These are phyloP conservation scores for Cheirogaleus major DNA, from an alignment of 2,797 vertebrate genomes.

Conservation along the genomic window DNA sequence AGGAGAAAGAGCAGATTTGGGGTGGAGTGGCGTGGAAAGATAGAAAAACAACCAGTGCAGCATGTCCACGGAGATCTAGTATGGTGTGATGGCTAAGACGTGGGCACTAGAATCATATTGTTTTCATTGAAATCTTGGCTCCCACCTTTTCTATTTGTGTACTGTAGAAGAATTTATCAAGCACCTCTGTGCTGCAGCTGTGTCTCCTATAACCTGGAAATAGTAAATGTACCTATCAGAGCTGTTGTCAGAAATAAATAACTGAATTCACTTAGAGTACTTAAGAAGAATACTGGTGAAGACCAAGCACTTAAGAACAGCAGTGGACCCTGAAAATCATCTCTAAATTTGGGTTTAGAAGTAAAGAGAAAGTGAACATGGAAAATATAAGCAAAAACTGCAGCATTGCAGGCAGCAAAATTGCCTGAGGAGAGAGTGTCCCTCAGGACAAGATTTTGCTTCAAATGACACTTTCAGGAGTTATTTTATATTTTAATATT, in stretches of 20 bases:
- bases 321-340: background rate
- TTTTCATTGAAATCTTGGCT: background rate
- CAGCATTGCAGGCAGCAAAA: background rate
- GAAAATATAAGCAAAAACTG: background rate
- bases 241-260: background rate
- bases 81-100: rapidly evolving
- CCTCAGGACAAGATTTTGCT: background rate
- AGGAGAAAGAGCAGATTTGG: background rate
- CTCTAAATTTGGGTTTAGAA: background rate
- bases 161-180: background rate
- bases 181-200: background rate
- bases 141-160: background rate
- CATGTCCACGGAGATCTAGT: background rate
- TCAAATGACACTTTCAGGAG: background rate
- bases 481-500: background rate
- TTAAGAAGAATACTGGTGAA: background rate
- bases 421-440: background rate
- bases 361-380: background rate
- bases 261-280: background rate
- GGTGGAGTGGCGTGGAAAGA: background rate
- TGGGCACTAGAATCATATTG: rapidly evolving
- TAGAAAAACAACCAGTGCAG: rapidly evolving
- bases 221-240: background rate
- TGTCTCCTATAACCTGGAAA: background rate
- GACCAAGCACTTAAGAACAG: background rate